Conservation (phyloP, 2,797 vertebrate genomes). For the Oreonectes daqikongensis region DNA sequence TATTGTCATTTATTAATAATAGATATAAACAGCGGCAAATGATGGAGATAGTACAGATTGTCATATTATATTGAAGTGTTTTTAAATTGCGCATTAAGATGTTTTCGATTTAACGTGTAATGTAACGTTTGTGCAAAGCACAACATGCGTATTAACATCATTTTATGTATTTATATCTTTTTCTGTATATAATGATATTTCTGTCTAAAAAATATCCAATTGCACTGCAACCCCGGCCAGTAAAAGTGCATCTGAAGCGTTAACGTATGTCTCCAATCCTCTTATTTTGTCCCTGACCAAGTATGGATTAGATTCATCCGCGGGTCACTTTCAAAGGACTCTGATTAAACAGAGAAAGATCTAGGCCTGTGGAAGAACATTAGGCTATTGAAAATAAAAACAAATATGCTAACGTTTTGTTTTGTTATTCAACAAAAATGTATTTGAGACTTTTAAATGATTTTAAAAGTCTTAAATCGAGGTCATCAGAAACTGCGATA, state of each 20-base stretch:
- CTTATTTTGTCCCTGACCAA: slow-evolving; percentile 75
- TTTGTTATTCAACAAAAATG: not conserved
- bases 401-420: not conserved
- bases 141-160: not conserved
- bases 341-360: slow-evolving; percentile 69
- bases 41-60: not conserved
- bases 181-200: no score
- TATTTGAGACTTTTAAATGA: not conserved
- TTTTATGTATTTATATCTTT: not conserved
- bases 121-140: not conserved
- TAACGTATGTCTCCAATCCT: slow-evolving; percentile 76
- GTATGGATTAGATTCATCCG: slow-evolving; percentile 77
- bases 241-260: slow-evolving; percentile 54
- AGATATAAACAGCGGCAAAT: not conserved
- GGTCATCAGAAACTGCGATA: no score
- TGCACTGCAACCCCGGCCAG: slow-evolving; percentile 44
- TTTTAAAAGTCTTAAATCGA: no score
- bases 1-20: no score
- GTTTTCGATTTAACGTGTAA: not conserved
- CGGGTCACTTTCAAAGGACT: slow-evolving; percentile 77
- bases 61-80: not conserved
- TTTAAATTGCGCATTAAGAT: not conserved
- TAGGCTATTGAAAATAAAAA: not conserved
- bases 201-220: no score
- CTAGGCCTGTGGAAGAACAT: slow-evolving; percentile 51